Percentiles rank a stretch among this genome's conserved stretches.
phyloP scores from a whole-genome alignment of 1,140 invertebrate genomes.

The Bombus waltoni region DNA sequence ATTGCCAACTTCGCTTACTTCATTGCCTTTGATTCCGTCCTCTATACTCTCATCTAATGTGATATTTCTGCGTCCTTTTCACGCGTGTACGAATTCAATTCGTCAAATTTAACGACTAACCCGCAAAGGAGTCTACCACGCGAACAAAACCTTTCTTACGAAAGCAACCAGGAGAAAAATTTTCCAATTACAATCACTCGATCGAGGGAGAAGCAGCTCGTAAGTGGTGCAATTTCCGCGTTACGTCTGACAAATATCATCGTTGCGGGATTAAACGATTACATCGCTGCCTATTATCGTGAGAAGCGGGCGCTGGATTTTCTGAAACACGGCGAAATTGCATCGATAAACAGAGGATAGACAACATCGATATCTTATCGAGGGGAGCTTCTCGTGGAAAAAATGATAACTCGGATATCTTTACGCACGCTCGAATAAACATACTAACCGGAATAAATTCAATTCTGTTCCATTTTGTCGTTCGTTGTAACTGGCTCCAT shows the following conservation, averaged over 20 bases:
- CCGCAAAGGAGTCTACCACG: not conserved
- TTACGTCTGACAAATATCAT: not conserved
- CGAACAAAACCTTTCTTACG: not conserved
- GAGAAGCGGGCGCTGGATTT: not conserved
- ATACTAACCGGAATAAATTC: conserved; percentile 42
- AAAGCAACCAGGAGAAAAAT: not conserved
- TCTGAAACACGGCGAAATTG: not conserved
- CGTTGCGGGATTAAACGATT: not conserved
- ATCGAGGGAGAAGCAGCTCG: not conserved
- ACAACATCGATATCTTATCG: not conserved
- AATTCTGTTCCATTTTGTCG: conserved; percentile 26
- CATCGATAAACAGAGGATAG: too few relatives aligned
- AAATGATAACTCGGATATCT: conserved; percentile 40
- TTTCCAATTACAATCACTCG: not conserved
- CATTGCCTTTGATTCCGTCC: too few relatives aligned
- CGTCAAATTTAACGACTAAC: too few relatives aligned
- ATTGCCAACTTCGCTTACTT: too few relatives aligned
- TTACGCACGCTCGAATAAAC: conserved; percentile 41
- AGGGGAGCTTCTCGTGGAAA: not conserved
- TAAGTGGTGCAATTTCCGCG: not conserved
- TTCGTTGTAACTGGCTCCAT: conserved; percentile 20
- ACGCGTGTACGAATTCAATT: too few relatives aligned
- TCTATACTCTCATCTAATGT: too few relatives aligned
- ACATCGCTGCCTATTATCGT: too few relatives aligned
- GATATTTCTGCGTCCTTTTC: too few relatives aligned